Conservation (phyloP, 2,888 invertebrate genomes). For the Esperia sulphurella region DNA sequence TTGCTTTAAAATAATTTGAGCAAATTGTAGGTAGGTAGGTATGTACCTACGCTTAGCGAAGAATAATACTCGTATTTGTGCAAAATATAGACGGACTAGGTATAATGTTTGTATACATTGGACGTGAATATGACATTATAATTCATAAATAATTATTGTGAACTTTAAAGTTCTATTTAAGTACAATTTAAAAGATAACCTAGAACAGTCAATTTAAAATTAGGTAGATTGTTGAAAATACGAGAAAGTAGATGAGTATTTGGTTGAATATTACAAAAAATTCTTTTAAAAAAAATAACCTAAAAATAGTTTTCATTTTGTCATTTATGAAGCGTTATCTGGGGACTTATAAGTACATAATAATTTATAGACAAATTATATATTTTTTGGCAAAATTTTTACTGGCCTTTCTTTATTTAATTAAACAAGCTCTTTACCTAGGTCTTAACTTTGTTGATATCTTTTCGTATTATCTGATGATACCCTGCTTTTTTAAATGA, state of each 20-base stretch:
- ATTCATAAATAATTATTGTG: too few relatives aligned
- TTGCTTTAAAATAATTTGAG: too few relatives aligned
- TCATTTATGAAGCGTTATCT: neutral
- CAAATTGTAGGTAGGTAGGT: too few relatives aligned
- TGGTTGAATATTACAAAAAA: too few relatives aligned
- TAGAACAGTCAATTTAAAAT: too few relatives aligned
- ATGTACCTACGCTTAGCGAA: neutral
- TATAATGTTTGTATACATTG: neutral
- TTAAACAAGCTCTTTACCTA: constrained; percentile 4
- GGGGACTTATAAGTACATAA: neutral
- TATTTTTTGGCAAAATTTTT: too few relatives aligned
- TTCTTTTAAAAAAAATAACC: too few relatives aligned
- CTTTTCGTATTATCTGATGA: constrained; percentile 49
- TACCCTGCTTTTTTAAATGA: constrained; percentile 54
- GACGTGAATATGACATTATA: neutral
- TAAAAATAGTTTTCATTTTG: neutral
- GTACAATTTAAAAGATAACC: too few relatives aligned
- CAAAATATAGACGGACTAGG: constrained; percentile 23
- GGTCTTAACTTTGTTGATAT: constrained; percentile 19
- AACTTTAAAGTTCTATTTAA: too few relatives aligned
- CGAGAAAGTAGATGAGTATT: too few relatives aligned
- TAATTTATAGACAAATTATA: neutral
- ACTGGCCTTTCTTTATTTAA: neutral
- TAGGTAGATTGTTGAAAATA: too few relatives aligned
- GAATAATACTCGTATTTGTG: constrained; percentile 7